Evolutionary conservation across 2,888 invertebrate species (phyloP), one percentile per base, ranked within the genome.

Genomic region (Hypolimnas misippus): DNA sequence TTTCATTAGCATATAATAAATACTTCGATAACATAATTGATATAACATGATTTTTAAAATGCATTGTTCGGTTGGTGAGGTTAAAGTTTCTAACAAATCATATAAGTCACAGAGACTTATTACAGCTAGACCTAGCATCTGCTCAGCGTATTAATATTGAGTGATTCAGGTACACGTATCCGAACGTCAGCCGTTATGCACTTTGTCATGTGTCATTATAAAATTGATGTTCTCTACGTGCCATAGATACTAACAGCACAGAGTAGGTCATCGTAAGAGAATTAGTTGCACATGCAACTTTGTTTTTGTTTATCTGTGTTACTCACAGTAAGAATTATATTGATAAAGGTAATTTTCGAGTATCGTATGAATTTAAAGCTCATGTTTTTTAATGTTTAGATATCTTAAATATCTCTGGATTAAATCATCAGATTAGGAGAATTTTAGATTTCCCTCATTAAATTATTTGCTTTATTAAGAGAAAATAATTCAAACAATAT

Each of bases 161-260:
- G n/a, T 54, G 50, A 57, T 65, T 58, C 51, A 57, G 50, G 17
- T 56, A 33, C 63, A 59, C 50, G 63, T 63, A 52, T 65, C 50
- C 38, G 10, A 42, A 51, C 62, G 62, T 57, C 61, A 63, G 35
- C 59, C 35, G 44, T 62, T 61, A 65, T 57, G 57, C 61, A 63
- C 62, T 66, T 70, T 72, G 69, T 72, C 72, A 71, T 72, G 71
- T 71, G 67, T 68, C 69, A 70, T 66, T 69, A 66, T 68, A 67
- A 62, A 72, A 72, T 69, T 67, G 67, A 75, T 69, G 68, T 67
- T 65, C 38, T 52, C 44, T 64, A 68, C 70, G 70, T 69, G 72
- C 51, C 35, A 29, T 33, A 62, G 63, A 66, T 69, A 62, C 63
- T 57, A 67, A 67, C 25, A 51, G 21, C 38, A 29, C 35, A 38